Percentiles rank a stretch among this genome's conserved stretches.
phyloP scores from a whole-genome alignment of 2,888 invertebrate genomes.

The Limnephilus marmoratus region DNA sequence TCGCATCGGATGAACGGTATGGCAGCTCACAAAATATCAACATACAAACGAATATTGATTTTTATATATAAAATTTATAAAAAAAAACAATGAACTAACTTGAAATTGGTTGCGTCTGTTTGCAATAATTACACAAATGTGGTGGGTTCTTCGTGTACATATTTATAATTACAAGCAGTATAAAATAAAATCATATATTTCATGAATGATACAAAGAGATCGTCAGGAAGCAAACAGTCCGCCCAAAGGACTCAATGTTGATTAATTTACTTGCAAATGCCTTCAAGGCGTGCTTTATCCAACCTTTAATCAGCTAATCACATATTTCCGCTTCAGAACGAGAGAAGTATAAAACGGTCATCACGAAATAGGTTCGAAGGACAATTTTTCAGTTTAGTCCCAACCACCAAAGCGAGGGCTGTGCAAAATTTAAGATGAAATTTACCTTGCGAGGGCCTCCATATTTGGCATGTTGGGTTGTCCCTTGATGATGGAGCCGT shows the following conservation, averaged over 20 bases:
- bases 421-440: background rate
- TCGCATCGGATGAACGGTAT: too few relatives aligned
- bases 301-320: background rate
- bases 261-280: background rate
- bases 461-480: conserved; percentile 89
- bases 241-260: background rate
- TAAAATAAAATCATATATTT: background rate
- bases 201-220: background rate
- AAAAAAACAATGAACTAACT: too few relatives aligned
- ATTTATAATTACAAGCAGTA: background rate
- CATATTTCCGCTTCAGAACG: background rate
- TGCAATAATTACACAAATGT: background rate
- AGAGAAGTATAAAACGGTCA: background rate
- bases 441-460: conserved; percentile 92
- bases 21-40: too few relatives aligned
- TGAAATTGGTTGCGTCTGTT: background rate
- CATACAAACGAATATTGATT: too few relatives aligned
- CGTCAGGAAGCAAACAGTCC: background rate
- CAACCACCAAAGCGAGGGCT: background rate
- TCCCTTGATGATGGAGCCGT: conserved; percentile 90
- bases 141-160: background rate
- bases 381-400: background rate
- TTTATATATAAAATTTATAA: too few relatives aligned
- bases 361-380: background rate
- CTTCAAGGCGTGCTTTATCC: background rate